A percentile compares a stretch with the other conserved stretches of the same genome.
phyloP scores from a whole-genome alignment of 1,140 invertebrate species.

The Bombus confusus region DNA sequence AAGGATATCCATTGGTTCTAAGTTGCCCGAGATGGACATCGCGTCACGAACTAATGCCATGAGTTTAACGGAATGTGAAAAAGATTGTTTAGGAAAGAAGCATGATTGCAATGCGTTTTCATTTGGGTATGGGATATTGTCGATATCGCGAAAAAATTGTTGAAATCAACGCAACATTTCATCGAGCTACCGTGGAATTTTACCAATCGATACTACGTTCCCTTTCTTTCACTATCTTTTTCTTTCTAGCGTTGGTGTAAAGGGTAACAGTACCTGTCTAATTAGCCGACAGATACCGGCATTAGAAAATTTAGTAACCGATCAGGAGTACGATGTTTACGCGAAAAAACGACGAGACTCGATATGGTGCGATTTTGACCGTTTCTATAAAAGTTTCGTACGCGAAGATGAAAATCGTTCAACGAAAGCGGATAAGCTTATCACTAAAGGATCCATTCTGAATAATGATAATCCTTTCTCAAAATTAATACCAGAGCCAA shows the following conservation, averaged over 20 bases:
- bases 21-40: slow-evolving; percentile 66
- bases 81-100: slow-evolving; percentile 72
- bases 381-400: not conserved
- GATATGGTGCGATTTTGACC: slow-evolving; percentile 62
- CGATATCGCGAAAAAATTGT: not conserved
- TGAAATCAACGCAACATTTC: no score
- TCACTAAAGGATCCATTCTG: not conserved
- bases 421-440: not conserved
- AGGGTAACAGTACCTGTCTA: slow-evolving; percentile 86
- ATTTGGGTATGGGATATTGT: slow-evolving; percentile 73
- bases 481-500: not conserved
- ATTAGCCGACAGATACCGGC: slow-evolving; percentile 79
- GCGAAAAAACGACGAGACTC: slow-evolving; percentile 69
- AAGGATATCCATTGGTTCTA: slow-evolving; percentile 76
- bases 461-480: not conserved
- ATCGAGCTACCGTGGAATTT: no score
- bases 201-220: no score
- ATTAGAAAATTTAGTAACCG: slow-evolving; percentile 78
- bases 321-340: slow-evolving; percentile 86
- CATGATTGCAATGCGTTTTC: slow-evolving; percentile 73
- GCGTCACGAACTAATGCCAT: slow-evolving; percentile 60
- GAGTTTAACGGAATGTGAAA: slow-evolving; percentile 75
- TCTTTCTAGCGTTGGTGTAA: slow-evolving; percentile 83
- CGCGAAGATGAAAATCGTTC: not conserved
- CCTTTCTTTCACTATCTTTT: not conserved